Evolutionary conservation across 2,888 invertebrate species (phyloP), one percentile per base, ranked within the genome.

Genomic region (Hemistola chrysoprasaria): DNA sequence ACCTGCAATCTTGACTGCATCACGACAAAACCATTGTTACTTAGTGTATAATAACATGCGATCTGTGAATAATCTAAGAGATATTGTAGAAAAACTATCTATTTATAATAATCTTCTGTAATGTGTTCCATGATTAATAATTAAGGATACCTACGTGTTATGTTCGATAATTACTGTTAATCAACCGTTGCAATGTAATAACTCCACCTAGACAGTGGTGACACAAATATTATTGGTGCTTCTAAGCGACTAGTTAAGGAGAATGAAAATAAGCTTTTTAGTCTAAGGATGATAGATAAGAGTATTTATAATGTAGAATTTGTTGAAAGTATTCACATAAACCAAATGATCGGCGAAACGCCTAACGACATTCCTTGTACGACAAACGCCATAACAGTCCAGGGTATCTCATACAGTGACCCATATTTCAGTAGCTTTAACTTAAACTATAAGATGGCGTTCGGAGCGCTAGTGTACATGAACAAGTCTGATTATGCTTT

Each of bases 101-200:
- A 86, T 90, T 91, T 91, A 91, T 90, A 85, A 88, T 88, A 85
- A 88, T 88, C 88, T 87, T 90, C 89, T 89, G 89, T 89, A 90
- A 90, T 92, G 92, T 92, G 92, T 92, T 92, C 92, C 92, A 88
- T 76, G 74, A 85, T 77, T 85, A 91, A 91, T 85, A 91, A 91
- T 87, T 88, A 89, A 88, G 86, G 75, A 88, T 88, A 85, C 47
- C 50, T 52, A 55, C 83, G 88, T 88, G 88, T 88, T 88, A 88
- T 84, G 10, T 86, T 83, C 80, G 79, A 81, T 86, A 83, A 76
- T 83, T 83, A 88, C 85, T 87, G 91, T 91, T 88, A 88, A 84
- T 85, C 83, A 87, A 90, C 91, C 90, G 85, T 86, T 88, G 88
- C 87, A 87, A 86, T 86, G 87, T 89, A 86, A 86, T 78, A 67